phyloP scores from a whole-genome alignment of 2,797 vertebrate species.

The Tamandua tetradactyla region DNA sequence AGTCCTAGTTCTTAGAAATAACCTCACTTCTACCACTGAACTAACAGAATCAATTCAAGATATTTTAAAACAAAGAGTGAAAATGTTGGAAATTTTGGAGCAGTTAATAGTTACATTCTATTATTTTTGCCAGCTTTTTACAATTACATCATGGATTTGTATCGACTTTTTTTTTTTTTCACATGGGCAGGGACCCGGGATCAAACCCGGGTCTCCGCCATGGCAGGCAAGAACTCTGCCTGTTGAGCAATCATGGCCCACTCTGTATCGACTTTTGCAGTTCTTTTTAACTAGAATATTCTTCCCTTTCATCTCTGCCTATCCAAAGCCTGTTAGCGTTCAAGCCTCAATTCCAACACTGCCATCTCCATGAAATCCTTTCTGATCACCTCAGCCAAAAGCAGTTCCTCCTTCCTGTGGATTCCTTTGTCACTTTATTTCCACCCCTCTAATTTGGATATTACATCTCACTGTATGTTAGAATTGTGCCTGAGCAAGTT shows the following conservation, averaged over 20 bases:
- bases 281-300: background rate
- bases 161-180: too few relatives aligned
- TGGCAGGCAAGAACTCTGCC: too few relatives aligned
- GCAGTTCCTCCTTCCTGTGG: background rate
- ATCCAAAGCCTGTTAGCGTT: background rate
- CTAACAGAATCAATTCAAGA: conserved; percentile 36
- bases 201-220: too few relatives aligned
- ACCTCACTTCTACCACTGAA: conserved; percentile 10
- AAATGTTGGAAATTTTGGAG: background rate
- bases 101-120: background rate
- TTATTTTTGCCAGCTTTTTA: conserved; percentile 27
- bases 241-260: too few relatives aligned
- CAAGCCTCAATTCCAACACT: background rate
- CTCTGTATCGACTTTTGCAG: too few relatives aligned
- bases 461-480: background rate
- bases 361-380: background rate
- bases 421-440: background rate
- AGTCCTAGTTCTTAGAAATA: conserved; percentile 29
- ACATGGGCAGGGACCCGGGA: too few relatives aligned
- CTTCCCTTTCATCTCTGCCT: background rate
- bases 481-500: background rate
- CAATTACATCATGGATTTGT: background rate
- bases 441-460: background rate
- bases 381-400: background rate
- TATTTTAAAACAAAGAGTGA: conserved; percentile 16